These are phyloP conservation scores for Miltochrista miniata DNA, from an alignment of 2,888 invertebrate genomes.

Conservation along the genomic window DNA sequence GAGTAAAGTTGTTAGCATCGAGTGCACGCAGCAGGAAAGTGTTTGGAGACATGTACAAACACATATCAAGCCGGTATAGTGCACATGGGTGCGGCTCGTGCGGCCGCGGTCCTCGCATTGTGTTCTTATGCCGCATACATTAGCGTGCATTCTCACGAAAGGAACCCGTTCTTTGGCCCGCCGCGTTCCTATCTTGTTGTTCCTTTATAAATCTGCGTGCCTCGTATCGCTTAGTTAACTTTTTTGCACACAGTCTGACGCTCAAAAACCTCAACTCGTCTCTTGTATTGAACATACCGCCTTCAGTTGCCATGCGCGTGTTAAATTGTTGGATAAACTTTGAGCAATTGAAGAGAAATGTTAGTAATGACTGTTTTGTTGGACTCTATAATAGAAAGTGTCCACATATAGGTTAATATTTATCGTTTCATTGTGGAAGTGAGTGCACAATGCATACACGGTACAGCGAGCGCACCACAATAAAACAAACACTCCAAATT, in stretches of 20 bases:
- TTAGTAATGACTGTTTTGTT: constrained; percentile 37
- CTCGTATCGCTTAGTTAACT: constrained; percentile 60
- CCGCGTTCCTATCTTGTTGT: constrained; percentile 58
- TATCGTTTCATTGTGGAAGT: constrained; percentile 49
- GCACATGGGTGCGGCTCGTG: constrained; percentile 46
- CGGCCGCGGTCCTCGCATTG: constrained; percentile 56
- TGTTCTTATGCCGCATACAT: constrained; percentile 63
- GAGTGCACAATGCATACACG: constrained; percentile 3
- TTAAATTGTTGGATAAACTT: constrained; percentile 29
- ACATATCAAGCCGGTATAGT: constrained; percentile 44
- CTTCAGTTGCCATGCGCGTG: constrained; percentile 38
- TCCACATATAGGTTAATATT: constrained; percentile 42
- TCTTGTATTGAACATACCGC: constrained; percentile 55
- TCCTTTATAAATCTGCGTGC: constrained; percentile 70
- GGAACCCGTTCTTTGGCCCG: constrained; percentile 64
- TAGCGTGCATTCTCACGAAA: constrained; percentile 68
- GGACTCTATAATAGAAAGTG: constrained; percentile 45
- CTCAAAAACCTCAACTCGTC: constrained; percentile 63
- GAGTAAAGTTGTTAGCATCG: constrained; percentile 10
- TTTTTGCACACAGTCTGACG: constrained; percentile 62
- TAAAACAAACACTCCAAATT: constrained; percentile 31
- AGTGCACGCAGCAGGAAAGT: background rate
- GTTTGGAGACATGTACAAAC: constrained; percentile 31
- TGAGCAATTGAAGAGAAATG: constrained; percentile 33
- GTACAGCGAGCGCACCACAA: constrained; percentile 10